Conservation (phyloP, 2,888 invertebrate genomes). For the Glyphotaelius pellucidus region DNA sequence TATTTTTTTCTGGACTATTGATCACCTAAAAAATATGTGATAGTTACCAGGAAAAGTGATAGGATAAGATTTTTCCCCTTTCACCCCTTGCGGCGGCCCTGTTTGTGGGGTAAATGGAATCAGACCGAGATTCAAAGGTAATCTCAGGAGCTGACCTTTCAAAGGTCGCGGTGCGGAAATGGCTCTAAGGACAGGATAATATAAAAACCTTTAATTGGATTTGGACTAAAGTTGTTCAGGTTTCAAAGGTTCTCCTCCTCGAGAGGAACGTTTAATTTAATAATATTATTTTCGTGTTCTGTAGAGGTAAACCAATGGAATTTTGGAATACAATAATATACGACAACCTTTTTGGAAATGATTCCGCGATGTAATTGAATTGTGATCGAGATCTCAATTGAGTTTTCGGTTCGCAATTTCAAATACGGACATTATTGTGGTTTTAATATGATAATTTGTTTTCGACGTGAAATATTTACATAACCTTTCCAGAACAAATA, state of each 20-base stretch:
- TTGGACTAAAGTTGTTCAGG: conserved; percentile 1
- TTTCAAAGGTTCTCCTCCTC: background rate
- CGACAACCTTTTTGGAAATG: background rate
- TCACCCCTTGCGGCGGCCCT: background rate
- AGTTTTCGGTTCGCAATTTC: background rate
- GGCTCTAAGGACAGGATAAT: conserved; percentile 7
- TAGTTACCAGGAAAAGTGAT: too few species aligned
- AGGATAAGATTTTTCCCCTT: background rate
- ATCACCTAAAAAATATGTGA: too few species aligned
- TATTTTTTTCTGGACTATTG: too few species aligned
- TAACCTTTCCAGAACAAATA: background rate
- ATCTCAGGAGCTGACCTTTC: conserved; percentile 12
- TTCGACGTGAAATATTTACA: too few species aligned
- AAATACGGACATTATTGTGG: background rate
- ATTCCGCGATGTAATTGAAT: background rate
- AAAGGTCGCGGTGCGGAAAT: conserved; percentile 38
- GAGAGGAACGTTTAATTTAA: background rate
- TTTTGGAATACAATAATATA: background rate
- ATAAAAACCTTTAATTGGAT: conserved; percentile 39
- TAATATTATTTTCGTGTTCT: background rate
- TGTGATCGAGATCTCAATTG: background rate
- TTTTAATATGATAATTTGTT: too few species aligned
- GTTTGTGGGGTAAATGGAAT: background rate
- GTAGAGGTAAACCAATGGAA: background rate
- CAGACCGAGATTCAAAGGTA: conserved; percentile 7